Evolutionary conservation across 2,797 vertebrate genomes (phyloP).

Genomic region (Galaxias olidus): DNA sequence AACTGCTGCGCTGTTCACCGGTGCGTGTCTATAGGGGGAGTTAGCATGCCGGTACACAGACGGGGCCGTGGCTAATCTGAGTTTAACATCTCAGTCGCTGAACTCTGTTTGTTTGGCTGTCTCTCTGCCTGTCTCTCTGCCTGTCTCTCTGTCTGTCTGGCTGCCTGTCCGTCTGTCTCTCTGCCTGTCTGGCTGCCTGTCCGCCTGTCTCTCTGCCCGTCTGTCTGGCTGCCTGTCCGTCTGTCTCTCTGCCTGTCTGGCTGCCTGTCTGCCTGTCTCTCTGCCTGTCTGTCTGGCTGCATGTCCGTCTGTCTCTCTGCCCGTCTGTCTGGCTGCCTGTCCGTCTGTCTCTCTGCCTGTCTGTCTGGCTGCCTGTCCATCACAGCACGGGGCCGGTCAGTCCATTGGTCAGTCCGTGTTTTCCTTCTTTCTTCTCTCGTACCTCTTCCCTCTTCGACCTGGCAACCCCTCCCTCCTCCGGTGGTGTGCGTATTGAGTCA

Average conservation of each 20-base stretch:
- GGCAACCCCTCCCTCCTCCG: conserved; percentile 23
- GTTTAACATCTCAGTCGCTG: conserved; percentile 38
- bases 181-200: no score
- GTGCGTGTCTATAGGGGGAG: conserved; percentile 52
- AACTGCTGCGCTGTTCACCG: conserved; percentile 58
- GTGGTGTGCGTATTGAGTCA: conserved; percentile 55
- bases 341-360: no score
- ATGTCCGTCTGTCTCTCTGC: no score
- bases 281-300: no score
- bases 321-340: no score
- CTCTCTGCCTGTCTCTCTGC: not conserved
- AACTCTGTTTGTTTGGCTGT: conserved; percentile 7
- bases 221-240: no score
- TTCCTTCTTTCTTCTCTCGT: not conserved
- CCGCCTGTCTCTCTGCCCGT: no score
- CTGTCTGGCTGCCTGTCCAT: no score
- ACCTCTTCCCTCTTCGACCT: not conserved
- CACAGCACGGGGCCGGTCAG: not conserved
- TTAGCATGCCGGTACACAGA: conserved; percentile 28
- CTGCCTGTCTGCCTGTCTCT: no score
- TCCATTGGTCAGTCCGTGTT: not conserved
- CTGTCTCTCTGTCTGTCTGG: not conserved
- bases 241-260: no score
- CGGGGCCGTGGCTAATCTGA: conserved; percentile 35
- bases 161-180: no score